phyloP scores from a whole-genome alignment of 2,888 invertebrate species.

The Rhopalosiphum nymphaeae region DNA sequence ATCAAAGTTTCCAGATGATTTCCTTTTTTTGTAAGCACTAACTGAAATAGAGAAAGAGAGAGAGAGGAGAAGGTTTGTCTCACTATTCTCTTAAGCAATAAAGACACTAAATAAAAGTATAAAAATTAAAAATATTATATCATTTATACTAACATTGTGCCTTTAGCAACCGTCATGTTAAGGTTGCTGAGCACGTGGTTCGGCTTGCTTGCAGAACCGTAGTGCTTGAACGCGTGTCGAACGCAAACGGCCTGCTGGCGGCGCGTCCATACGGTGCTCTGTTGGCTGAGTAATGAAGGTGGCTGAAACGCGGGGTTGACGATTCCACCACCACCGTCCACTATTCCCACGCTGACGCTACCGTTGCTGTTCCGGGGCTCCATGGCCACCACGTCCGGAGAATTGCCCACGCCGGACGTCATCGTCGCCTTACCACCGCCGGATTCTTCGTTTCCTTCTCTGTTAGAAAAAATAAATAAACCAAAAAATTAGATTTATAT shows the following conservation, averaged over 20 bases:
- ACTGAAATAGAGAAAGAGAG: not conserved
- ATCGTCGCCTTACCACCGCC: slow-evolving; percentile 55
- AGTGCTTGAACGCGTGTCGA: slow-evolving; percentile 88
- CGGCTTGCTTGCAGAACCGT: slow-evolving; percentile 88
- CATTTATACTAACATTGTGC: slow-evolving; percentile 86
- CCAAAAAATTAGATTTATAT: slow-evolving; percentile 1
- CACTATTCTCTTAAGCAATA: not conserved
- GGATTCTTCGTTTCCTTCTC: slow-evolving; percentile 67
- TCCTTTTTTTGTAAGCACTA: not conserved
- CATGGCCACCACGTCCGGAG: slow-evolving; percentile 67
- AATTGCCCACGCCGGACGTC: slow-evolving; percentile 60
- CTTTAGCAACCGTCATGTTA: slow-evolving; percentile 93
- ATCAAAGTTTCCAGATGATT: not conserved
- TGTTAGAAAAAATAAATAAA: slow-evolving; percentile 53
- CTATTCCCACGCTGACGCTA: slow-evolving; percentile 57
- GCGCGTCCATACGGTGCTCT: slow-evolving; percentile 76
- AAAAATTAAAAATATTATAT: not conserved
- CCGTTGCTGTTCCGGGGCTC: slow-evolving; percentile 66
- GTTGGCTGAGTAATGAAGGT: slow-evolving; percentile 69
- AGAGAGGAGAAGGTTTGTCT: not conserved
- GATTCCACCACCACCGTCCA: slow-evolving; percentile 66
- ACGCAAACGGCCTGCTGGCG: slow-evolving; percentile 89
- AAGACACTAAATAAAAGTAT: too few species aligned
- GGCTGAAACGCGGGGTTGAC: slow-evolving; percentile 67
- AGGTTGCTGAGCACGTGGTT: slow-evolving; percentile 90